Evolutionary conservation across 2,113 vertebrate species (phyloP).

Genomic region (Platichthys stellatus): DNA sequence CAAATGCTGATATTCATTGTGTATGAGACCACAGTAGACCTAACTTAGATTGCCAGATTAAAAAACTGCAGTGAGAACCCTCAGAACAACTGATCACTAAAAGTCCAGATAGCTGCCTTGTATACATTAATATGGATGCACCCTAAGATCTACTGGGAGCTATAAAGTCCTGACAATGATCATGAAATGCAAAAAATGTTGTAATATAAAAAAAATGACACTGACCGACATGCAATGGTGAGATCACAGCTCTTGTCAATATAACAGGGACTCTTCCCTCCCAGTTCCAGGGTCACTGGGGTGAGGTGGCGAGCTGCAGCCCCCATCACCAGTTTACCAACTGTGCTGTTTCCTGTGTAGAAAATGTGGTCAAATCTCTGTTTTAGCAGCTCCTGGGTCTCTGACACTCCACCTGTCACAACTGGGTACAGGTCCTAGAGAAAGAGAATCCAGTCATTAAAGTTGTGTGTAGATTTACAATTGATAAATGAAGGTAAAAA

Average conservation of each 20-base stretch:
- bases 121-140: no score
- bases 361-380: slow-evolving; percentile 91
- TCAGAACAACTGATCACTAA: no score
- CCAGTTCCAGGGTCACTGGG: slow-evolving; percentile 93
- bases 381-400: slow-evolving; percentile 81
- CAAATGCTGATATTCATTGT: no score
- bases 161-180: background rate
- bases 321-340: slow-evolving; percentile 90
- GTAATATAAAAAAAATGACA: background rate
- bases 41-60: no score
- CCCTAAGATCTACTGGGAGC: background rate
- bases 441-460: background rate
- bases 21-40: no score
- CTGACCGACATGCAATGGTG: slow-evolving; percentile 86
- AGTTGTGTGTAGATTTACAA: background rate
- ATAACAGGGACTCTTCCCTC: slow-evolving; percentile 94
- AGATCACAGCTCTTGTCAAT: slow-evolving; percentile 90
- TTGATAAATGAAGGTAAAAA: background rate
- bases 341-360: slow-evolving; percentile 84
- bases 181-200: background rate
- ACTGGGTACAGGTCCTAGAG: slow-evolving; percentile 87
- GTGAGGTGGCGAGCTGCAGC: slow-evolving; percentile 90
- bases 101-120: no score
- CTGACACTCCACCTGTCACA: slow-evolving; percentile 85
- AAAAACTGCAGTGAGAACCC: no score